These are phyloP conservation scores for Clivina fossor DNA, from an alignment of 2,888 invertebrate genomes.

Conservation along the genomic window DNA sequence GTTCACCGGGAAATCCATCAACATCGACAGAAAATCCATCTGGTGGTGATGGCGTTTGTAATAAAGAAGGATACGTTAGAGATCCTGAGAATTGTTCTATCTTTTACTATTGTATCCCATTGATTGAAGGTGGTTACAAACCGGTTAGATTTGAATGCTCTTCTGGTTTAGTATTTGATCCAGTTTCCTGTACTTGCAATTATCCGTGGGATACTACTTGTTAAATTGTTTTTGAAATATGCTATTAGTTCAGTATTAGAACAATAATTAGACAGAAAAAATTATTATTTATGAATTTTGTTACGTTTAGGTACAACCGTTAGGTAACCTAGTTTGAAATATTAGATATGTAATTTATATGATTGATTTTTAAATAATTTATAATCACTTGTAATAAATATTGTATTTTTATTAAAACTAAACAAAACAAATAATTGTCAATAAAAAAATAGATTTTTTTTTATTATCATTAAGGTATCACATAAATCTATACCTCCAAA, in stretches of 20 bases:
- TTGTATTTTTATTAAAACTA: too few relatives aligned
- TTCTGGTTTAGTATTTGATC: constrained; percentile 17
- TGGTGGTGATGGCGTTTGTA: constrained; percentile 1
- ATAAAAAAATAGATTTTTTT: too few relatives aligned
- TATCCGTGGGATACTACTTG: constrained; percentile 18
- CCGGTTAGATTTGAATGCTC: background rate
- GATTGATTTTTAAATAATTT: background rate
- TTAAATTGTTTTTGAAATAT: constrained; percentile 1
- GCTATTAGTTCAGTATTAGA: background rate
- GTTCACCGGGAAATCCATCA: background rate
- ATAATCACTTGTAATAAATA: background rate
- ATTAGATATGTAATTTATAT: background rate
- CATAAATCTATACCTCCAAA: too few relatives aligned
- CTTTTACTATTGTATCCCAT: constrained; percentile 15
- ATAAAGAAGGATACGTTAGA: constrained; percentile 10
- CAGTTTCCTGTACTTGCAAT: constrained; percentile 9
- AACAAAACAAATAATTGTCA: too few relatives aligned
- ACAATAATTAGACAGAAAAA: background rate
- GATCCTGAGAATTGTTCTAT: constrained; percentile 16
- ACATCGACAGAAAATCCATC: too few relatives aligned
- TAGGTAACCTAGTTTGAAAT: background rate
- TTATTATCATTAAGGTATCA: too few relatives aligned
- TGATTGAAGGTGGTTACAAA: constrained; percentile 2
- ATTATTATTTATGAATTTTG: background rate
- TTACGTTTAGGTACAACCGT: background rate